These are phyloP conservation scores for Leptinotarsa defecta DNA, from an alignment of 1,140 invertebrate genomes.

Conservation along the genomic window DNA sequence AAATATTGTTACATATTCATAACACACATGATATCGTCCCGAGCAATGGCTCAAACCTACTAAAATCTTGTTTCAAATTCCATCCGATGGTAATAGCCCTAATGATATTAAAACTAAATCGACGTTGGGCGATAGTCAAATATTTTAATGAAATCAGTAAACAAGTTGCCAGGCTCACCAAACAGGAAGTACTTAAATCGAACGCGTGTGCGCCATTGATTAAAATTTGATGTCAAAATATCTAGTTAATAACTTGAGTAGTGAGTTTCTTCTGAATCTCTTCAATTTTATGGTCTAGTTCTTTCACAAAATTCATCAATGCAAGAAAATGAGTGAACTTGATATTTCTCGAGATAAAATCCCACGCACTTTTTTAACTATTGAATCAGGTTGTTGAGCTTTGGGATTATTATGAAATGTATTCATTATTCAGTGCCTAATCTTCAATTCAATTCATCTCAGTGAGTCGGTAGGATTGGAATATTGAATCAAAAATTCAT, in stretches of 20 bases:
- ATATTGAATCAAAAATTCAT: too few species aligned
- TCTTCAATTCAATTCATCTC: too few species aligned
- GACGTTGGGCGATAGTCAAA: conserved; percentile 19
- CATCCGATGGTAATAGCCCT: conserved; percentile 6
- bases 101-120: conserved; percentile 19
- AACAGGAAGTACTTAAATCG: conserved; percentile 14
- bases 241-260: background rate
- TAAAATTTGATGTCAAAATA: conserved; percentile 4
- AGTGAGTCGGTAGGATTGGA: too few species aligned
- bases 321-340: background rate
- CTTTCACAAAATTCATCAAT: background rate
- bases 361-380: background rate
- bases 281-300: conserved; percentile 5
- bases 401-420: too few species aligned
- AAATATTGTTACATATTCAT: conserved; percentile 1
- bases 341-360: conserved; percentile 3
- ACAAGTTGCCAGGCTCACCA: conserved; percentile 1
- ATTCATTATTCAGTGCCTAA: too few species aligned
- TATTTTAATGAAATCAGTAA: conserved; percentile 21
- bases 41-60: background rate
- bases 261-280: background rate
- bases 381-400: too few species aligned
- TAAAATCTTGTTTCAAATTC: background rate
- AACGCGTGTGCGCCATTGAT: background rate
- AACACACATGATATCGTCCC: background rate